phyloP scores from a whole-genome alignment of 2,797 vertebrate species.

The Centropyge bicolor region DNA sequence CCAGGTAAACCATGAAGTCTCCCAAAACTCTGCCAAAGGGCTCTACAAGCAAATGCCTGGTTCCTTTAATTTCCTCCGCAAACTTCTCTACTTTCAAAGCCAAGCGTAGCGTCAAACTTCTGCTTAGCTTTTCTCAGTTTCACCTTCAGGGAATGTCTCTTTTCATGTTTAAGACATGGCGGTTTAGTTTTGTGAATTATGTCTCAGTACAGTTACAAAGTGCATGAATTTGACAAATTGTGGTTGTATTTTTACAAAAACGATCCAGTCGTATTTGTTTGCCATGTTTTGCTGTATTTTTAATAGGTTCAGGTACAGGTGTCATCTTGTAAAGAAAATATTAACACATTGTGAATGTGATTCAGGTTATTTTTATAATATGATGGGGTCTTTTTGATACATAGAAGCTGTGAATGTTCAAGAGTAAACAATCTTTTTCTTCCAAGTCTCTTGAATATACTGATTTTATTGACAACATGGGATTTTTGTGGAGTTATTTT shows the following conservation, averaged over 20 bases:
- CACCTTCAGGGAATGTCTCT: background rate
- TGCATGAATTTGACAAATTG: background rate
- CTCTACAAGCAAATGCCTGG: constrained; percentile 95
- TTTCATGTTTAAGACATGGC: background rate
- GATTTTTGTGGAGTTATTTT: background rate
- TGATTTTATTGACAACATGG: background rate
- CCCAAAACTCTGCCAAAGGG: constrained; percentile 88
- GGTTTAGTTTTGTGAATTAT: background rate
- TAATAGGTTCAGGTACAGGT: background rate
- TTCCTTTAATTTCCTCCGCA: constrained; percentile 95
- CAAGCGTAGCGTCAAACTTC: constrained; percentile 1
- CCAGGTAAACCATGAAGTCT: constrained; percentile 91
- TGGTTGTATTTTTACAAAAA: constrained; percentile 2
- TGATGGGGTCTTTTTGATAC: background rate
- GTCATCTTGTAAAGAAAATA: constrained; percentile 2
- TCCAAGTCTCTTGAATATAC: constrained; percentile 3
- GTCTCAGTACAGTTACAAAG: background rate
- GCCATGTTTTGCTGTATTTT: constrained; percentile 1
- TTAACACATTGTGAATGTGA: background rate
- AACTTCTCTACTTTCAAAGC: constrained; percentile 88
- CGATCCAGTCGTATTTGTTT: background rate
- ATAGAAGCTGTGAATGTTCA: background rate
- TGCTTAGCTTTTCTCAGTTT: background rate
- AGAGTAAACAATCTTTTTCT: constrained; percentile 15
- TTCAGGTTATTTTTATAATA: constrained; percentile 12